These are phyloP conservation scores for Molossus molossus DNA, from an alignment of 2,797 vertebrate genomes.

Conservation along the genomic window DNA sequence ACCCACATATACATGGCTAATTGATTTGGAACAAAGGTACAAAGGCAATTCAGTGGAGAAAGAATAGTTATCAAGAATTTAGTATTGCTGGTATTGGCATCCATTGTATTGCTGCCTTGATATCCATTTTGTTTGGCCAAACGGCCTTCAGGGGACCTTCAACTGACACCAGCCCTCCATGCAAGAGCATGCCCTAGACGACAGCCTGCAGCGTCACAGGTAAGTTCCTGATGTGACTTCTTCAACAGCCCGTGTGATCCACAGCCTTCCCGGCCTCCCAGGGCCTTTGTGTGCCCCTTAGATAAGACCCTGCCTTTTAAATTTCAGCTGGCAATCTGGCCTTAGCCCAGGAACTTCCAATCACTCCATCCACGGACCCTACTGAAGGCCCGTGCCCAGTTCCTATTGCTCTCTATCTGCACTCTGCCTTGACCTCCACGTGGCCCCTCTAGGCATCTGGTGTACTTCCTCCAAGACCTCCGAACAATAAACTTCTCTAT, in stretches of 20 bases:
- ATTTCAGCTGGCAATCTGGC: not conserved
- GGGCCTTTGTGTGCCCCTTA: not conserved
- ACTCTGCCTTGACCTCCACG: not conserved
- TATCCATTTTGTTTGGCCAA: not conserved
- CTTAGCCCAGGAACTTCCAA: not conserved
- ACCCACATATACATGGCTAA: not conserved
- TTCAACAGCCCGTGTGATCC: not conserved
- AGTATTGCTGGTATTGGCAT: not conserved
- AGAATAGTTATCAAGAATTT: not conserved
- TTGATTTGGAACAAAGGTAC: not conserved
- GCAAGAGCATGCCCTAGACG: too few relatives aligned
- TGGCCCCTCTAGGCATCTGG: not conserved
- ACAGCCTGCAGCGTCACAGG: not conserved
- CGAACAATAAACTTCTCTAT: not conserved
- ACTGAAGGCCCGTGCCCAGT: not conserved
- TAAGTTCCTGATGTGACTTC: not conserved
- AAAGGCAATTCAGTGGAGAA: not conserved
- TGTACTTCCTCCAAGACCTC: not conserved
- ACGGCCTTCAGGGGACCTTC: not conserved
- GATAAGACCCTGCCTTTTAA: not conserved
- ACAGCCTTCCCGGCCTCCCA: too few relatives aligned
- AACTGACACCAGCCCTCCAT: not conserved
- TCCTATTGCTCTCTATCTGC: not conserved
- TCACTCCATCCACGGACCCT: not conserved
- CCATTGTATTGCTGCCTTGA: not conserved